A percentile compares a stretch with the other conserved stretches of the same genome.
phyloP scores from a whole-genome alignment of 2,888 invertebrate species.

The Ectropis crepuscularia region DNA sequence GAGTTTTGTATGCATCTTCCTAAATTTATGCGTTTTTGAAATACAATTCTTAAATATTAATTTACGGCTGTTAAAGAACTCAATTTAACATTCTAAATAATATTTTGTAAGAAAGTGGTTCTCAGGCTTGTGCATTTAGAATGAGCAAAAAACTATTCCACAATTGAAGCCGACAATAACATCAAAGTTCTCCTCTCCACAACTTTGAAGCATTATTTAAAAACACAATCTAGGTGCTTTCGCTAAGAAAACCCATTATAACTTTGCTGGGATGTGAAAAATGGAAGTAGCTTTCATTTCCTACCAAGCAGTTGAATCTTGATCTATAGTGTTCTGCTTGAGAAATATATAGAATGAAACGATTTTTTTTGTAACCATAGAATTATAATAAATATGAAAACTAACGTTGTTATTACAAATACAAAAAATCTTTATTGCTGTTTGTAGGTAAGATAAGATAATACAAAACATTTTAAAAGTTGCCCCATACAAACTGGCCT shows the following conservation, averaged over 20 bases:
- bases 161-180: conserved; percentile 26
- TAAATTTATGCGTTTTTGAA: no score
- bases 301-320: conserved; percentile 27
- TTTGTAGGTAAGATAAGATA: no score
- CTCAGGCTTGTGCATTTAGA: background rate
- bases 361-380: background rate
- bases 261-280: conserved; percentile 40
- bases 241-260: conserved; percentile 44
- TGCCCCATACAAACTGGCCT: no score
- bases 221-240: conserved; percentile 39
- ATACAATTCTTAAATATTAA: no score
- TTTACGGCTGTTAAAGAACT: no score
- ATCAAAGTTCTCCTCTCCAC: conserved; percentile 20
- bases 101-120: no score
- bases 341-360: background rate
- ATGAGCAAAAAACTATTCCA: conserved; percentile 2
- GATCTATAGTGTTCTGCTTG: conserved; percentile 20
- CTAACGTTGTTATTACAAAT: no score
- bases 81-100: no score
- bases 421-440: no score
- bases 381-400: no score
- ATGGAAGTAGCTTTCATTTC: conserved; percentile 42
- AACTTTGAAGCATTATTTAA: conserved; percentile 31
- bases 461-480: no score
- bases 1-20: no score